These are phyloP conservation scores for Drosophila demipolita DNA, from an alignment of 2,888 invertebrate species.

Conservation along the genomic window DNA sequence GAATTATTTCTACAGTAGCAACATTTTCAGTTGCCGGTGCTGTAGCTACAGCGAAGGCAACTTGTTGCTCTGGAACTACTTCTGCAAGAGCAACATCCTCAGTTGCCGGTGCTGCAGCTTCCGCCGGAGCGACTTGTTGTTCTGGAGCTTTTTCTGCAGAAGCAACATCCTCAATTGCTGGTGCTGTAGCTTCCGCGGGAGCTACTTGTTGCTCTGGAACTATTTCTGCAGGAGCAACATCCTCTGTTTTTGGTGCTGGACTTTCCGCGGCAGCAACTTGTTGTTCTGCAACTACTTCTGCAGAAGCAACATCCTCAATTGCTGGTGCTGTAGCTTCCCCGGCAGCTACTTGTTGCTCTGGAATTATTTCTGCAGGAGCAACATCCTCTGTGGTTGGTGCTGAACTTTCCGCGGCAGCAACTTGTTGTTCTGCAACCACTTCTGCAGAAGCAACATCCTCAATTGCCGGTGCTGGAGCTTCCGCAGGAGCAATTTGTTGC, in stretches of 20 bases:
- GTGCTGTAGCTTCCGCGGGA: too few relatives aligned
- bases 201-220: too few relatives aligned
- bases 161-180: too few relatives aligned
- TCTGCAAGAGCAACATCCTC: background rate
- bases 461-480: background rate
- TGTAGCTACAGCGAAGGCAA: background rate
- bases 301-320: background rate
- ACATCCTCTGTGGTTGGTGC: too few relatives aligned
- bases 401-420: too few relatives aligned
- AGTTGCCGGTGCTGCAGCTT: background rate
- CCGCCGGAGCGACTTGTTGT: background rate
- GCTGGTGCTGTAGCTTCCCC: background rate
- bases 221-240: background rate
- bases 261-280: background rate
- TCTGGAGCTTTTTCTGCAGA: background rate
- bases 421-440: background rate
- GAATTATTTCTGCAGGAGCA: too few relatives aligned
- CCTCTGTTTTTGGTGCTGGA: background rate
- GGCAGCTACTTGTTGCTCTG: too few relatives aligned
- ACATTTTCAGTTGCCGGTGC: background rate
- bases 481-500: background rate
- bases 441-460: background rate
- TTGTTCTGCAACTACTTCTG: background rate
- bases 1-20: background rate
- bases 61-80: background rate